Evolutionary conservation across 2,113 vertebrate species (phyloP), one percentile per base, ranked within the genome.

Genomic region (Trematocara nigrifrons): DNA sequence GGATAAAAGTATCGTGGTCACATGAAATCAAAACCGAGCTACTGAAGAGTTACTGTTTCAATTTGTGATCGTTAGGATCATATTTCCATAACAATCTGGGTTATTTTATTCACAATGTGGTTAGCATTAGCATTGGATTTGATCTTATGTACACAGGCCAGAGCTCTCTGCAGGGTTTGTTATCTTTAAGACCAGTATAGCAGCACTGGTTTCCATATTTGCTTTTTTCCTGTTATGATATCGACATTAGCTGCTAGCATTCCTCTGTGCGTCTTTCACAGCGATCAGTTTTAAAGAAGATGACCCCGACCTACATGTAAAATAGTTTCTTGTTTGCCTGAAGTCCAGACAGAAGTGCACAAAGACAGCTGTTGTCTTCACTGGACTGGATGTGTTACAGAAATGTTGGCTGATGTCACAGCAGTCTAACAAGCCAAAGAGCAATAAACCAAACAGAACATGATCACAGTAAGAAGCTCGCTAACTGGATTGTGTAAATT

Each of bases 331-430:
- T 3, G 6, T 40, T 66, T 22, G 35, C 61, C 61, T 66, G 10
- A 38, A 11, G 59, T 64, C 16, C 16, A 64, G 7, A 16, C 57
- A 42, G 40, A 42, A 42, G 13, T 10, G 9, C 51, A 16, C 1
- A 59, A 33, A 33, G 8, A 59, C 56, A 33, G 29, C 29, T 18
- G 8, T 18, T 59, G 15, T 59, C 8, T n/a, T 45, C 59, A 22
- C 38, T 45, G 64, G 64, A 45, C 38, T 45, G 20, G 20, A 6
- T 6, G 38, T 71, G 38, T 26, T 45, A 16, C 12, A 26, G 13
- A 26, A 71, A 16, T 5, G 38, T 0, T 0, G 64, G 64, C 20
- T 6, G 20, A 71, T 5, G 38, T 13, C 13, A 15, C 1, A 15
- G 35, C 5, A 7, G 20, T 45, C 5, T 20, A 15, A 71, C 40